Percentiles rank a stretch among this genome's conserved stretches.
These are phyloP conservation scores for Brachyhypopomus occidentalis DNA, from an alignment of 2,113 vertebrate genomes.

Conservation along the genomic window DNA sequence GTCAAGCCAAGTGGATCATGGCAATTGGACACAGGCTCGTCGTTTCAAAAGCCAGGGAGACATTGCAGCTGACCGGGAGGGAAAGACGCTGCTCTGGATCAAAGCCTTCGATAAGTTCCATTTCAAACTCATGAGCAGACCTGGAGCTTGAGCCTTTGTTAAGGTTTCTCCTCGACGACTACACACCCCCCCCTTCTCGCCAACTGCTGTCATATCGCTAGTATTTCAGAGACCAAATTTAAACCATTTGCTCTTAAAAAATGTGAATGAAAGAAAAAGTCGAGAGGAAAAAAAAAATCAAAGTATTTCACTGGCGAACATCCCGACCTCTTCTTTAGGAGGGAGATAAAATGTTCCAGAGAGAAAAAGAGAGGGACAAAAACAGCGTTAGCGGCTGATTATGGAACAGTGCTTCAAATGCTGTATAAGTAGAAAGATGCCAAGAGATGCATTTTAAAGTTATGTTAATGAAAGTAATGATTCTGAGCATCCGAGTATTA, in stretches of 20 bases:
- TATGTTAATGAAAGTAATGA: not conserved
- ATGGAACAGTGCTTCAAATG: constrained; percentile 22
- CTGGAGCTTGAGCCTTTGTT: not conserved
- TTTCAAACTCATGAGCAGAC: constrained; percentile 13
- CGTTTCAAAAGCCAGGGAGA: constrained; percentile 63
- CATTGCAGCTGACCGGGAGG: constrained; percentile 59
- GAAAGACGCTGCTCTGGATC: constrained; percentile 57
- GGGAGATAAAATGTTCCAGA: constrained; percentile 17
- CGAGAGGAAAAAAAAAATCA: not conserved
- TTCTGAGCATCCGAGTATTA: too few species aligned
- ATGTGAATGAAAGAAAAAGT: not conserved
- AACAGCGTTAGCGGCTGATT: not conserved
- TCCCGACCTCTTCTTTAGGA: constrained; percentile 8
- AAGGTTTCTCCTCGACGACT: not conserved
- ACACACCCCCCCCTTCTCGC: constrained; percentile 19
- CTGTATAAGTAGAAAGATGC: constrained; percentile 1
- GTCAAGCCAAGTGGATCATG: constrained; percentile 67
- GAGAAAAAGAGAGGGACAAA: not conserved
- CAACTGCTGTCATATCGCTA: constrained; percentile 33
- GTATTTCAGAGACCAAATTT: constrained; percentile 36
- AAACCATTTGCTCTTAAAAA: constrained; percentile 37
- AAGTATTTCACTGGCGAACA: constrained; percentile 28
- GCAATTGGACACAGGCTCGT: constrained; percentile 73
- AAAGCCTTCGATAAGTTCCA: constrained; percentile 63
- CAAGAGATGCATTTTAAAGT: not conserved